These are phyloP conservation scores for Spea hammondii DNA, from an alignment of 2,797 vertebrate genomes.

Conservation along the genomic window DNA sequence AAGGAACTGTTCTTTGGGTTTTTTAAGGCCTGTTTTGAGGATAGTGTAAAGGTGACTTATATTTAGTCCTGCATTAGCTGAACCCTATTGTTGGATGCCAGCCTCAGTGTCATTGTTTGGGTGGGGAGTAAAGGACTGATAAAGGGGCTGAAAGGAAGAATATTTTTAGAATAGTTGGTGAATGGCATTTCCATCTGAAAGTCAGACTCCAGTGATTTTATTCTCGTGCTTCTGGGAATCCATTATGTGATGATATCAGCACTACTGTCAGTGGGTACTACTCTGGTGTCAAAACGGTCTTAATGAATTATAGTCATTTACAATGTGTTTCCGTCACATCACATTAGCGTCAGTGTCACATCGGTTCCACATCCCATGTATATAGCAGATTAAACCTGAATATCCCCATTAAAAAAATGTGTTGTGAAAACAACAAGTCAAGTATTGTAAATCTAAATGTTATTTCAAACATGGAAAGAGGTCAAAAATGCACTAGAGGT, in stretches of 20 bases:
- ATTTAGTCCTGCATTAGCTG: too few species aligned
- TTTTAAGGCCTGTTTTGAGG: too few species aligned
- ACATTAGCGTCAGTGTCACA: constrained; percentile 26
- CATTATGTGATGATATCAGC: constrained; percentile 19
- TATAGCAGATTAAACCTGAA: neutral
- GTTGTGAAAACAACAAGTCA: neutral
- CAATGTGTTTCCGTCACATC: constrained; percentile 43
- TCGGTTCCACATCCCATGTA: constrained; percentile 27
- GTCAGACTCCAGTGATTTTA: neutral
- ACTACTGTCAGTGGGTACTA: constrained; percentile 18
- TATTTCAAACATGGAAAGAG: neutral
- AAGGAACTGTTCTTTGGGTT: too few species aligned
- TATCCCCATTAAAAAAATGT: constrained; percentile 15
- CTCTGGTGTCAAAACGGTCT: constrained; percentile 35
- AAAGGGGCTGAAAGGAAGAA: too few species aligned
- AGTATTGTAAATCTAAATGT: neutral
- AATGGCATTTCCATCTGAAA: too few species aligned
- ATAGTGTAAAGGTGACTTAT: too few species aligned
- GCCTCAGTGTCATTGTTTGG: too few species aligned
- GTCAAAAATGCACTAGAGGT: too few species aligned
- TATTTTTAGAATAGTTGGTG: too few species aligned
- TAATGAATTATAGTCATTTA: constrained; percentile 38
- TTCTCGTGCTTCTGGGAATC: constrained; percentile 13
- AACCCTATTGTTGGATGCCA: too few species aligned
- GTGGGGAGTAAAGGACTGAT: too few species aligned